Evolutionary conservation across 2,797 vertebrate genomes (phyloP).

Genomic region (Labroides dimidiatus): DNA sequence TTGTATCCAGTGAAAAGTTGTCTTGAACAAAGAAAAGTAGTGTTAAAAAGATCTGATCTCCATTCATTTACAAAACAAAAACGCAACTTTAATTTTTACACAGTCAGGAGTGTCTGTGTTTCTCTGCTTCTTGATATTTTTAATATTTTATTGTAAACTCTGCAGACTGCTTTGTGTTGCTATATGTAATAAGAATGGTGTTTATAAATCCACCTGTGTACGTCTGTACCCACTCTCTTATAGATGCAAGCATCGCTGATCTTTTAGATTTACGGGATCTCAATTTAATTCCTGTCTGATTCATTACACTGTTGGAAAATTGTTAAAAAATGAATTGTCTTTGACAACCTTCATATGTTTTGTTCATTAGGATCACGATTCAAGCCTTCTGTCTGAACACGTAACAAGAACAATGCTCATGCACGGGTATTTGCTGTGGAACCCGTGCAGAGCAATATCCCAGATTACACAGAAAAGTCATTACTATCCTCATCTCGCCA

Average conservation of each 20-base stretch:
- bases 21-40: too few species aligned
- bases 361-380: slow-evolving; percentile 3
- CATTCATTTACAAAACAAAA: too few species aligned
- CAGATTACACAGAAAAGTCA: slow-evolving; percentile 67
- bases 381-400: slow-evolving; percentile 24
- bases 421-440: slow-evolving; percentile 36
- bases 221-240: too few species aligned
- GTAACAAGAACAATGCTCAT: slow-evolving; percentile 47
- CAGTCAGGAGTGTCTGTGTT: too few species aligned
- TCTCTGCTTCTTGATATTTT: too few species aligned
- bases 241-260: not conserved
- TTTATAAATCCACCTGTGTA: too few species aligned
- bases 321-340: not conserved
- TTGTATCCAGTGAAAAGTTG: too few species aligned
- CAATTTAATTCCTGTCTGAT: not conserved
- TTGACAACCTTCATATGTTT: not conserved
- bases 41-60: too few species aligned
- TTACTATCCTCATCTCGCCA: slow-evolving; percentile 56
- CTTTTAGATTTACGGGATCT: not conserved
- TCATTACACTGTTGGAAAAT: not conserved
- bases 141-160: too few species aligned
- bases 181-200: too few species aligned
- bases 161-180: too few species aligned
- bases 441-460: slow-evolving; percentile 49
- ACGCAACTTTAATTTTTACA: too few species aligned